phyloP scores from a whole-genome alignment of 2,797 vertebrate species.

The Cygnus olor region DNA sequence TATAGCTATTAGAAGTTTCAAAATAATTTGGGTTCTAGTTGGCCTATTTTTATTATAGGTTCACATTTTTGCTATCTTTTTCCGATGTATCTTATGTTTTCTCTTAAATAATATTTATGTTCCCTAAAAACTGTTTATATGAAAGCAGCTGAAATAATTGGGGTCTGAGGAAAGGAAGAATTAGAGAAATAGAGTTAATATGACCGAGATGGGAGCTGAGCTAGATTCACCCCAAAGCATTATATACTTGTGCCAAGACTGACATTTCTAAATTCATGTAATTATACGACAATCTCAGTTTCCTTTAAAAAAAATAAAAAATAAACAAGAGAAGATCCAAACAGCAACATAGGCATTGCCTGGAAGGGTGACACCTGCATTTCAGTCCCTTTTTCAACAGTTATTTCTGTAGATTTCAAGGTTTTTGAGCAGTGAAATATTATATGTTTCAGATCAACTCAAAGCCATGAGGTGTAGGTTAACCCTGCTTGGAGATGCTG shows the following conservation, averaged over 20 bases:
- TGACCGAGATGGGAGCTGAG: neutral
- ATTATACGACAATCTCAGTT: neutral
- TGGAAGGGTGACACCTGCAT: neutral
- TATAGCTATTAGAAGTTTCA: conserved; percentile 72
- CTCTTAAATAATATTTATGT: neutral
- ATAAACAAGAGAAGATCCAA: neutral
- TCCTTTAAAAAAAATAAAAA: neutral
- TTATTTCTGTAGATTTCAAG: neutral
- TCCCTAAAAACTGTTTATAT: neutral
- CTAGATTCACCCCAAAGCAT: neutral
- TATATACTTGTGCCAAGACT: neutral
- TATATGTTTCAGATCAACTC: neutral
- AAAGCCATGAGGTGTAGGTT: neutral
- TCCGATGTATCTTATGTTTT: neutral
- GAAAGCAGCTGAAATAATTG: neutral
- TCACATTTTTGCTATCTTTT: neutral
- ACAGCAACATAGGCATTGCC: neutral
- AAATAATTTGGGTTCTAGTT: conserved; percentile 63
- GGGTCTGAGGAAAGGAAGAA: neutral
- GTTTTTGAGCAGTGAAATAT: neutral
- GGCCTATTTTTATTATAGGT: conserved; percentile 4
- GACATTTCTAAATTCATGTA: neutral
- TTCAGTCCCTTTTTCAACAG: neutral
- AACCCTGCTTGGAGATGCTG: neutral
- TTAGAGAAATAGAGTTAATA: neutral